Evolutionary conservation across 2,888 invertebrate genomes (phyloP).

Genomic region (Apodemia zela): DNA sequence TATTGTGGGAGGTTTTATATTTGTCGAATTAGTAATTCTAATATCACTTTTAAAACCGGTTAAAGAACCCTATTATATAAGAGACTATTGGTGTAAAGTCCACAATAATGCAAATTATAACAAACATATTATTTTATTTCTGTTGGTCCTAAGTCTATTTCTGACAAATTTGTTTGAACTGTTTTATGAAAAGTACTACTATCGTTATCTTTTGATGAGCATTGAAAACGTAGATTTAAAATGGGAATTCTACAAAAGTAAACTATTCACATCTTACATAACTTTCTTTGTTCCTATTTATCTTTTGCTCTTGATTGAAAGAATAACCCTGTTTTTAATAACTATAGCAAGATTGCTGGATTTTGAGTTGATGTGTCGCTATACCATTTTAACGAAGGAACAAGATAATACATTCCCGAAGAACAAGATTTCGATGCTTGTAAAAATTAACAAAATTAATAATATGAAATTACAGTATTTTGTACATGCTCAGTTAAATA

Average conservation of each 20-base stretch:
- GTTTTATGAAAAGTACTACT: background rate
- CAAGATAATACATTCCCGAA: background rate
- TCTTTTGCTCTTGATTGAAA: background rate
- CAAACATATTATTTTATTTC: background rate
- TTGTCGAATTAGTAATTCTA: background rate
- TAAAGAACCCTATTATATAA: conserved; percentile 45
- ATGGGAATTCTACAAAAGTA: background rate
- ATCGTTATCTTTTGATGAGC: background rate
- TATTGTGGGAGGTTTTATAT: background rate
- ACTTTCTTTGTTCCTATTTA: background rate
- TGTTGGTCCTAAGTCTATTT: background rate
- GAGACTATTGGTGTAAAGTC: conserved; percentile 47
- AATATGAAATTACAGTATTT: background rate
- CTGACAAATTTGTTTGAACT: background rate
- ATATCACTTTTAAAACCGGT: conserved; percentile 50
- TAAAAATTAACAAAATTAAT: background rate
- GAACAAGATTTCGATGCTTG: background rate
- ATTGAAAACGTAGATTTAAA: background rate
- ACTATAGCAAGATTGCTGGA: background rate
- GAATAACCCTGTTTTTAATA: background rate
- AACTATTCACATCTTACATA: background rate
- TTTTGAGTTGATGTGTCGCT: background rate
- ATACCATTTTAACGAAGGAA: background rate
- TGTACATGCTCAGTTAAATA: background rate
- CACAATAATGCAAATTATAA: conserved; percentile 32